Evolutionary conservation across 1,140 invertebrate species (phyloP).

Genomic region (Scaptomyza pallida): DNA sequence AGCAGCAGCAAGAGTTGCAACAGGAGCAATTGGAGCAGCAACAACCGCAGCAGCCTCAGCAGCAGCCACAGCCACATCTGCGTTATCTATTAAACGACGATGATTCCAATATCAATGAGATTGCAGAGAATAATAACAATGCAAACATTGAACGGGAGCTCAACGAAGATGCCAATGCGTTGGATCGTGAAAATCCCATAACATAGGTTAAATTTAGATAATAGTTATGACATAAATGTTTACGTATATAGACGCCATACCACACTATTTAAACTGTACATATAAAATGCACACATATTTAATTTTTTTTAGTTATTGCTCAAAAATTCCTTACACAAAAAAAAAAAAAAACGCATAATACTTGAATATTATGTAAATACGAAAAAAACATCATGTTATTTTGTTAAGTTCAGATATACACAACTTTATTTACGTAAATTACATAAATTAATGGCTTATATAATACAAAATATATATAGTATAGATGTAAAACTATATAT

Average conservation of each 20-base stretch:
- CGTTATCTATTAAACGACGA: conserved; percentile 52
- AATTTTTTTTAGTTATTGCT: not conserved
- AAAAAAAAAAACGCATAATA: conserved; percentile 3
- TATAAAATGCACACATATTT: conserved; percentile 33
- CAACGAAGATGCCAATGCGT: conserved; percentile 63
- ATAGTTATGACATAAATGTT: not conserved
- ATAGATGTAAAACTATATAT: conserved; percentile 43
- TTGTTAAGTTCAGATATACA: conserved; percentile 68
- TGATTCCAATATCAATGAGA: conserved; percentile 80
- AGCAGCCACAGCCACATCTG: too few relatives aligned
- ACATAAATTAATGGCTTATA: conserved; percentile 80
- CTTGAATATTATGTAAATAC: conserved; percentile 11
- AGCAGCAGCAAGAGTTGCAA: conserved; percentile 47
- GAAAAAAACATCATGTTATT: conserved; percentile 6
- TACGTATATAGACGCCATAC: conserved; percentile 12
- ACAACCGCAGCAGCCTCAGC: conserved; percentile 25
- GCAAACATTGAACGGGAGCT: conserved; percentile 82
- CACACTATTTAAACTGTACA: not conserved
- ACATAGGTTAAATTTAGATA: conserved; percentile 6
- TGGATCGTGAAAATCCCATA: conserved; percentile 57
- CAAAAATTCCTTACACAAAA: conserved; percentile 1
- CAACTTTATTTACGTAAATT: conserved; percentile 73
- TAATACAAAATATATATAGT: conserved; percentile 50
- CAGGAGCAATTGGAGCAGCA: conserved; percentile 27
- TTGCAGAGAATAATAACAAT: conserved; percentile 83